Evolutionary conservation across 2,113 vertebrate species (phyloP).

Genomic region (Caracal caracal): DNA sequence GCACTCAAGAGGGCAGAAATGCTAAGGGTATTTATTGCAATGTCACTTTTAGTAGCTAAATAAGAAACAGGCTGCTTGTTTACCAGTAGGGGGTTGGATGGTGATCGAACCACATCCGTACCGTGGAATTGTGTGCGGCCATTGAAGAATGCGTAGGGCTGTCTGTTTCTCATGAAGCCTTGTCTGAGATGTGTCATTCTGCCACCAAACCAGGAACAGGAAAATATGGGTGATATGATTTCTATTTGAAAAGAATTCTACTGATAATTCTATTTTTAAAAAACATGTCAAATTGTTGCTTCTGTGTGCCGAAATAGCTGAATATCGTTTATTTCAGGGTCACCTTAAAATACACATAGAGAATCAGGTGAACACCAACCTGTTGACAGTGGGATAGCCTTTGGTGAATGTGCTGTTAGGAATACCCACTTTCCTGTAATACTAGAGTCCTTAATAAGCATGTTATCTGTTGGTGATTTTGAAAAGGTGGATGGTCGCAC

Average conservation of each 20-base stretch:
- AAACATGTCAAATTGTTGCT: background rate
- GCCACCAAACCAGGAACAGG: background rate
- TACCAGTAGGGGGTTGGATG: background rate
- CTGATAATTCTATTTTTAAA: background rate
- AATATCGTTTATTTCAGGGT: background rate
- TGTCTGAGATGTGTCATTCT: background rate
- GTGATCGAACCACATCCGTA: fast-evolving
- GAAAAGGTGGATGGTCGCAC: background rate
- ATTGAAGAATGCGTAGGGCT: fast-evolving
- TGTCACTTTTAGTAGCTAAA: background rate
- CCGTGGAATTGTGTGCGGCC: fast-evolving
- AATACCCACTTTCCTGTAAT: background rate
- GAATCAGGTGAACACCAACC: background rate
- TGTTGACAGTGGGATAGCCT: background rate
- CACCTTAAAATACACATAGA: background rate
- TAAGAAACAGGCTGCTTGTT: background rate
- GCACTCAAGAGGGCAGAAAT: background rate
- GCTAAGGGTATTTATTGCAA: background rate
- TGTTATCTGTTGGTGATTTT: background rate
- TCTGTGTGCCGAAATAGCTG: background rate
- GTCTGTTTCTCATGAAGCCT: background rate
- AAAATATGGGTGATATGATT: fast-evolving
- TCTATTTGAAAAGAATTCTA: background rate
- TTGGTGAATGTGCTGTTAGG: background rate
- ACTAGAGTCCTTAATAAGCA: background rate